Evolutionary conservation across 2,797 vertebrate genomes (phyloP), one percentile per base, ranked within the genome.

Genomic region (Botia almorhae): DNA sequence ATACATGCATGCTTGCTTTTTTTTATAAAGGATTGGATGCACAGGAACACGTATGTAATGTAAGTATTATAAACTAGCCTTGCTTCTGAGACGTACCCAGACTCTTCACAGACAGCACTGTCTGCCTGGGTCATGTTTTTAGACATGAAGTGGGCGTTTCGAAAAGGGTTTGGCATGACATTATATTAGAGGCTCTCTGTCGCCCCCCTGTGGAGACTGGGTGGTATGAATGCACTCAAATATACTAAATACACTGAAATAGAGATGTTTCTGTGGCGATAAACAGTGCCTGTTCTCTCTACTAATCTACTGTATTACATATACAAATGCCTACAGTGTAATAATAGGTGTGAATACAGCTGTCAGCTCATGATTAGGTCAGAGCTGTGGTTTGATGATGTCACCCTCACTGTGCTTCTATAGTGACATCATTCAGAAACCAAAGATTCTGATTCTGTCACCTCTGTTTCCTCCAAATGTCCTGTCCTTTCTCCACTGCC

Each of bases 1-100:
- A 65, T 17, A 29, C 8, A 65, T 78, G 85, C 85, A 84, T 82
- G 58, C 17, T 71, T 64, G 76, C 58, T 84, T 56, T 84, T 56
- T 82, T 81, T 73, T 75, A 77, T 72, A 80, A 74, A 50, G 56
- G 26, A 81, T 58, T 70, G 74, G 14, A 67, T 73, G 63, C 79
- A 69, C 71, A 79, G 68, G 65, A 14, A 26, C 46, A 7, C 60
- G 4, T 69, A 51, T 60, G 51, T 21, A 51, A 55, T 68, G 69
- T 21, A 75, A 21, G 60, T 61, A 70, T 17, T 72, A 43, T 75
- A 71, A 75, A 78, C 33, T 69, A 58, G 64, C 50, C 55, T 19
- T 53, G 16, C 78, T 73, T 80, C 68, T 80, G 39, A 68, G 55
- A 73, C 74, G 65, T 26, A 58, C 26, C 53, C 55, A 43, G 29